Evolutionary conservation across 2,797 vertebrate species (phyloP).

Genomic region (Tenualosa thibaudeaui): DNA sequence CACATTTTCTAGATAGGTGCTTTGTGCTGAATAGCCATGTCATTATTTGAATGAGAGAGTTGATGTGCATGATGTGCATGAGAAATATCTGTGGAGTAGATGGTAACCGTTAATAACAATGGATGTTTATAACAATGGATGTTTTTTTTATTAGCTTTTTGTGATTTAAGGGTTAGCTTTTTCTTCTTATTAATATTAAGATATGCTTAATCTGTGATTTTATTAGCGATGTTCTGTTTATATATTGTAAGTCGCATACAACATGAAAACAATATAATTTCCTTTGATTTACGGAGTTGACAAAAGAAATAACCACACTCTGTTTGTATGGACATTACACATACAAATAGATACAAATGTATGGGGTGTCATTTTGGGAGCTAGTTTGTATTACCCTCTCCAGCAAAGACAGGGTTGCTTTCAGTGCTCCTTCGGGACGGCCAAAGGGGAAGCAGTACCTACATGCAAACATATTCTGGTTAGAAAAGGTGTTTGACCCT

Average conservation of each 20-base stretch:
- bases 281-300: not conserved
- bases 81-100: too few relatives aligned
- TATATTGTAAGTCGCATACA: too few relatives aligned
- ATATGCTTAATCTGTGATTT: too few relatives aligned
- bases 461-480: constrained; percentile 31
- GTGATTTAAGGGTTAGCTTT: too few relatives aligned
- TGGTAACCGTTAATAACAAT: too few relatives aligned
- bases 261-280: not conserved
- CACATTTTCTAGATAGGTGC: not conserved
- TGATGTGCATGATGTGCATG: not conserved
- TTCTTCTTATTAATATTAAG: too few relatives aligned
- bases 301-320: not conserved
- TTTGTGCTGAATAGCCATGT: not conserved
- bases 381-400: constrained; percentile 87
- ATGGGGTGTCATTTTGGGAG: not conserved
- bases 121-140: not conserved
- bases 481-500: constrained; percentile 10
- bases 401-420: constrained; percentile 96
- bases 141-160: too few relatives aligned
- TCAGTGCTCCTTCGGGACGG: constrained; percentile 96
- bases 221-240: too few relatives aligned
- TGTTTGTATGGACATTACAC: not conserved
- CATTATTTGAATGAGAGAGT: not conserved
- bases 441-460: constrained; percentile 99
- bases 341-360: not conserved